Conservation (phyloP, 2,888 invertebrate species). For the Hemaris fuciformis region DNA sequence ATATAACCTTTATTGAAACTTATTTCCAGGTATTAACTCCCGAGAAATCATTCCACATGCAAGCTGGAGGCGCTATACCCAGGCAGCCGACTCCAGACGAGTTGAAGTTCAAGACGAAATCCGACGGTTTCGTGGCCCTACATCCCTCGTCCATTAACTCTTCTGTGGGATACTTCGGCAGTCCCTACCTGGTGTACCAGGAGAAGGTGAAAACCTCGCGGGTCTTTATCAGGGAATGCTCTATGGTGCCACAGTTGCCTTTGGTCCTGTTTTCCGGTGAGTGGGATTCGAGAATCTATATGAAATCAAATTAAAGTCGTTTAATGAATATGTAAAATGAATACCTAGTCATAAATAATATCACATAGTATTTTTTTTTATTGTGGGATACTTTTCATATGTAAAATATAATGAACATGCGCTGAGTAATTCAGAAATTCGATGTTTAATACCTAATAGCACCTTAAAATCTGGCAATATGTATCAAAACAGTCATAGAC, state of each 20-base stretch:
- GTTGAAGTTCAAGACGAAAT: slow-evolving; percentile 86
- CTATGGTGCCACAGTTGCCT: slow-evolving; percentile 89
- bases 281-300: slow-evolving; percentile 15
- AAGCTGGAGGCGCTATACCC: slow-evolving; percentile 88
- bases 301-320: no score
- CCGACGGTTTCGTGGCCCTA: slow-evolving; percentile 87
- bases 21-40: slow-evolving; percentile 86
- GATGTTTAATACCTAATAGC: no score
- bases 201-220: slow-evolving; percentile 91
- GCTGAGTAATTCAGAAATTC: no score
- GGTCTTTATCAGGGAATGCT: slow-evolving; percentile 90
- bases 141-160: slow-evolving; percentile 91
- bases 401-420: no score
- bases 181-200: slow-evolving; percentile 90
- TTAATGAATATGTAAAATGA: no score
- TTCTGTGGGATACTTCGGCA: slow-evolving; percentile 83
- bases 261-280: slow-evolving; percentile 84
- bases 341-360: no score
- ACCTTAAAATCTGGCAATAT: no score
- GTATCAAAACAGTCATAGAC: no score
- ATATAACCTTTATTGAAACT: no score
- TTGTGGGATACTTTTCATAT: no score
- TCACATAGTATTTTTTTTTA: no score
- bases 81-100: slow-evolving; percentile 86
- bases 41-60: slow-evolving; percentile 87